These are phyloP conservation scores for Thunnus thynnus DNA, from an alignment of 2,113 vertebrate species.

Conservation along the genomic window DNA sequence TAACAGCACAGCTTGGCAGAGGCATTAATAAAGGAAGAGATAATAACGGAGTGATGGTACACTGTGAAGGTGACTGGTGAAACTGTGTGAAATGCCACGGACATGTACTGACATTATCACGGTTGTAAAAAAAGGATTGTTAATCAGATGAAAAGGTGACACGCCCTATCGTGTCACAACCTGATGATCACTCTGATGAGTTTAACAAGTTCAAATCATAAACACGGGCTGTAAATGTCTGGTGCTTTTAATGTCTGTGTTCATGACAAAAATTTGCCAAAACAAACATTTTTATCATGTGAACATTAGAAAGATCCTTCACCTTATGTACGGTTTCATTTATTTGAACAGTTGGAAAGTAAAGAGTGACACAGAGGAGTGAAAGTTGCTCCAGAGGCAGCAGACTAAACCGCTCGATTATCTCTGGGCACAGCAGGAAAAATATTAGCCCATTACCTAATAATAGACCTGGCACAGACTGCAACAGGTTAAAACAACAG, in stretches of 20 bases:
- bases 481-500: constrained; percentile 56
- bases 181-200: not conserved
- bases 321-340: constrained; percentile 11
- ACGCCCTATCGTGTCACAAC: not conserved
- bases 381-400: constrained; percentile 11
- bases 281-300: not conserved
- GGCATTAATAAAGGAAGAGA: constrained; percentile 43
- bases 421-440: constrained; percentile 18
- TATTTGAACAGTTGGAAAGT: not conserved
- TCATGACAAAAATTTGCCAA: not conserved
- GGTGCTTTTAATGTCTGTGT: not conserved
- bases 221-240: constrained; percentile 2
- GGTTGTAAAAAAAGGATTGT: not conserved
- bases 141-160: not conserved
- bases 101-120: constrained; percentile 17
- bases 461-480: constrained; percentile 41
- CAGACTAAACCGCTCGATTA: constrained; percentile 14
- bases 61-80: constrained; percentile 62
- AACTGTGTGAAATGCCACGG: not conserved
- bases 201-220: constrained; percentile 4
- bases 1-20: constrained; percentile 64
- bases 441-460: constrained; percentile 28
- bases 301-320: not conserved
- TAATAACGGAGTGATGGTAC: constrained; percentile 33
- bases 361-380: not conserved